Evolutionary conservation across 2,888 invertebrate species (phyloP), one percentile per base, ranked within the genome.

Genomic region (Dynastes grantii): DNA sequence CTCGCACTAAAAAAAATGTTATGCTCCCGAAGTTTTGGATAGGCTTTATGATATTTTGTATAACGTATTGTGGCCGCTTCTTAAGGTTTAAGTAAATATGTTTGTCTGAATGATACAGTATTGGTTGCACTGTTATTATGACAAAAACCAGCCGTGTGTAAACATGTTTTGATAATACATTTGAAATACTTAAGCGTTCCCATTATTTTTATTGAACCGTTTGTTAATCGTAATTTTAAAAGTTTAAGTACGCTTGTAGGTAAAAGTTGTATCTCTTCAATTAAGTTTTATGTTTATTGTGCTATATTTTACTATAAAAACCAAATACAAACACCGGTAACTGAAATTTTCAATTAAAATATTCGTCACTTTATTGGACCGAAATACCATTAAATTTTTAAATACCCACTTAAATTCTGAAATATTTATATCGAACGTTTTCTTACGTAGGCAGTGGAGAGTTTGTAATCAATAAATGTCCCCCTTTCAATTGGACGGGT

Each of bases 381-480:
- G 29, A 51, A 29, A 53, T 32, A 53, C 27, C 11, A 68, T 68
- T 49, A 49, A 68, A 65, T 45, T 65, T 65, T 65, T 65, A 65
- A 65, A 65, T 45, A 45, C 65, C 45, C 16, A 65, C 65, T 65
- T 65, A 68, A 68, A 68, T 51, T 68, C 49, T 27, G 68, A 51
- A 51, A 68, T 68, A 68, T 51, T 29, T 51, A 68, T 68, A 51
- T 27, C 29, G 49, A 29, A 29, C 27, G 29, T 51, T 29, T 51
- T 40, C 16, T n/a, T 65, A 65, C 40, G 49, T 51, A 68, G 27
- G 27, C 51, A 51, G 68, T 29, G 51, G 8, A 63, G 11, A 68
- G 51, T 53, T 68, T 13, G 51, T 51, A 68, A 45, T 75, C 63
- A 61, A 75, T 75, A 75, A 75, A 75, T 3, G 73, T 63, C 58